Conservation (phyloP, 2,113 vertebrate species). For the Oceanites oceanicus region DNA sequence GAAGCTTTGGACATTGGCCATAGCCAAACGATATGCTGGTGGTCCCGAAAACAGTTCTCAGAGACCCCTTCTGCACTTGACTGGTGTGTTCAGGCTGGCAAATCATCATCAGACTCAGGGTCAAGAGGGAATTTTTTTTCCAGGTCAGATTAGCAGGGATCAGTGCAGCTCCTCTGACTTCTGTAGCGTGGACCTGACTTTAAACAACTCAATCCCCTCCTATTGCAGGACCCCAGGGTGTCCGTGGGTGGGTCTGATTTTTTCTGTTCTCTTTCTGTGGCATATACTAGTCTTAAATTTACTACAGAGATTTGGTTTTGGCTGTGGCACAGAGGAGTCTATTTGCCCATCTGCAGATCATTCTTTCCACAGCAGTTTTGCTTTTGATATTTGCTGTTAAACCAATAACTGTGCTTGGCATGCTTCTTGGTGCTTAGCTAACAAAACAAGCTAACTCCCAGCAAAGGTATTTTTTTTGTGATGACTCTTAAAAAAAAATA, state of each 20-base stretch:
- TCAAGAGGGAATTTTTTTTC: neutral
- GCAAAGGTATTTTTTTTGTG: neutral
- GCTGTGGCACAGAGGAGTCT: constrained; percentile 20
- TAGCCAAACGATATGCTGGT: neutral
- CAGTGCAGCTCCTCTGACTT: neutral
- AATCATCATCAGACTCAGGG: neutral
- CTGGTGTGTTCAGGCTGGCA: neutral
- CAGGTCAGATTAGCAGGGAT: neutral
- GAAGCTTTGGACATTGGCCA: neutral
- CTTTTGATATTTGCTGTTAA: neutral
- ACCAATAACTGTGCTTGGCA: neutral
- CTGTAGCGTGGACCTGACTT: accelerated
- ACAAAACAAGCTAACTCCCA: neutral
- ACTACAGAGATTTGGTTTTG: neutral
- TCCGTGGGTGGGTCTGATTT: neutral
- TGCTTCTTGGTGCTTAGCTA: neutral
- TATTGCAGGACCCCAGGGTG: neutral
- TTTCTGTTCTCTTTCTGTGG: neutral
- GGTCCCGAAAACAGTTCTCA: neutral
- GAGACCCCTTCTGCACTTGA: neutral
- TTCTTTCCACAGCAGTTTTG: neutral
- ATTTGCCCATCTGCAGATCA: constrained; percentile 54
- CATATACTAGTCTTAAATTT: neutral
- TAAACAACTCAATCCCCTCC: neutral
- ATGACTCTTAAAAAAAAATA: constrained; percentile 6